These are phyloP conservation scores for Pogonognathellus flavescens DNA, from an alignment of 1,140 invertebrate species.

Conservation along the genomic window DNA sequence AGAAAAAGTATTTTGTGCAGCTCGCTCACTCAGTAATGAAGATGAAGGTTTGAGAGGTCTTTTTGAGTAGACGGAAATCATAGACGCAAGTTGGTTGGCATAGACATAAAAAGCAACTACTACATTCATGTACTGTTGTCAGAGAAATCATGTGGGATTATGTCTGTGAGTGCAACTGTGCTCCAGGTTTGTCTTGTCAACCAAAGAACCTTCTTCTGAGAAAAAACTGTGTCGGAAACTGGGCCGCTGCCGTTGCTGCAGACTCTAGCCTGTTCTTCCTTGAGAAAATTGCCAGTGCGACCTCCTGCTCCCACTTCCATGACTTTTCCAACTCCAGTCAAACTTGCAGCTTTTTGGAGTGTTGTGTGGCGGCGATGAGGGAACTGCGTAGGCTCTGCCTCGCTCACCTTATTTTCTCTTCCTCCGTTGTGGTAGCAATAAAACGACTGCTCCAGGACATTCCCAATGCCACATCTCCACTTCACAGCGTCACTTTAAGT, in stretches of 20 bases:
- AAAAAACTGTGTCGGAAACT: background rate
- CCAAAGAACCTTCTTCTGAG: background rate
- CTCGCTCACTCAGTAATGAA: background rate
- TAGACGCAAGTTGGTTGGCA: background rate
- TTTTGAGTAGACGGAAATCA: background rate
- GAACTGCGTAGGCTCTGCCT: background rate
- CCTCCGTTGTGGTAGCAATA: no score
- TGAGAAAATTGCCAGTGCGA: background rate
- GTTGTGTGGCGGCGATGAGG: background rate
- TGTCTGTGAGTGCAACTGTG: background rate
- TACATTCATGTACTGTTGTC: background rate
- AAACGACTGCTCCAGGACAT: no score
- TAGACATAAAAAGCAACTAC: background rate
- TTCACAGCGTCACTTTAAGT: no score
- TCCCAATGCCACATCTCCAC: no score
- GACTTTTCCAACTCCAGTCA: background rate
- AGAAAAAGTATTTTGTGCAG: no score
- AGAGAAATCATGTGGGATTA: background rate
- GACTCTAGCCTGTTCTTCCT: background rate
- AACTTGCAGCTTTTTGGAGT: background rate
- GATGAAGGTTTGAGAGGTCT: conserved; percentile 3
- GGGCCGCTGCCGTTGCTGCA: background rate
- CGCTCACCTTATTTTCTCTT: background rate
- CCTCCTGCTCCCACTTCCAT: background rate
- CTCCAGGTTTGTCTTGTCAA: background rate